Percentiles rank a stretch among this genome's conserved stretches.
phyloP scores from a whole-genome alignment of 2,797 vertebrate species.

The Rhyacichthys aspro region DNA sequence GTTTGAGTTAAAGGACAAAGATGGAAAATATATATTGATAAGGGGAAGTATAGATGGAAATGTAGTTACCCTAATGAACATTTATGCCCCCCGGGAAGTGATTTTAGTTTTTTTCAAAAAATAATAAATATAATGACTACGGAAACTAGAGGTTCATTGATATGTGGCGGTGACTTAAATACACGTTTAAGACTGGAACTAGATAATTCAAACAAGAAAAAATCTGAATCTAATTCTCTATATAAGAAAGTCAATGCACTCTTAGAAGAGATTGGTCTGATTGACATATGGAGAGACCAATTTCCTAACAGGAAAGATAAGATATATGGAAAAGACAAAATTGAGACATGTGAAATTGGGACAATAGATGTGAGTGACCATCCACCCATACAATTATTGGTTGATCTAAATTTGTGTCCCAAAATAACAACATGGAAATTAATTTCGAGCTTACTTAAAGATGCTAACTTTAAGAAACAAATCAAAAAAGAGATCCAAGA shows the following conservation, averaged over 20 bases:
- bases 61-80: slow-evolving; percentile 16
- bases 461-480: too few relatives aligned
- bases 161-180: slow-evolving; percentile 33
- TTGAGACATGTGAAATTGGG: neutral
- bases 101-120: neutral
- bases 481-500: neutral
- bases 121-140: neutral
- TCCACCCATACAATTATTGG: too few relatives aligned
- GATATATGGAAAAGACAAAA: neutral
- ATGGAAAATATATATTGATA: slow-evolving; percentile 26
- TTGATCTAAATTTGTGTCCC: neutral
- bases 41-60: slow-evolving; percentile 19
- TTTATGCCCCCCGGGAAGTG: slow-evolving; percentile 20
- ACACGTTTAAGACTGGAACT: slow-evolving; percentile 14
- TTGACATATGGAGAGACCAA: neutral
- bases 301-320: neutral
- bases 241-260: neutral
- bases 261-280: neutral
- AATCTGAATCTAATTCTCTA: neutral
- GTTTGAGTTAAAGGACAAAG: slow-evolving; percentile 24
- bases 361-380: too few relatives aligned
- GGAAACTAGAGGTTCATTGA: neutral
- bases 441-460: neutral
- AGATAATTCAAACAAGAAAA: slow-evolving; percentile 3
- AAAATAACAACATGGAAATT: neutral